These are phyloP conservation scores for Drosophila recens DNA, from an alignment of 2,888 invertebrate species.

Conservation along the genomic window DNA sequence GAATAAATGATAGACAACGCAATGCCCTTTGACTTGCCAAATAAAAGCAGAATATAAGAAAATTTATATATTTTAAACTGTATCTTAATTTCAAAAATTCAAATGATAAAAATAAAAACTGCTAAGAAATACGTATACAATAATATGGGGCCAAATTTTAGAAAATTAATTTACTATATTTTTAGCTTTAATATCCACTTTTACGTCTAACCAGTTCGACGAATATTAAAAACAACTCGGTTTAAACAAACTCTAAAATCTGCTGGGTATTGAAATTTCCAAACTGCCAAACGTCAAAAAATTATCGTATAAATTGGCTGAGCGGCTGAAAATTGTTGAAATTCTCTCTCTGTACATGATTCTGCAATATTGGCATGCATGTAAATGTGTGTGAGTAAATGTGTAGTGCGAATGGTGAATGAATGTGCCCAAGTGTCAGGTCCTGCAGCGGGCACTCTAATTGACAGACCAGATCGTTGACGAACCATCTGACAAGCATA, in stretches of 20 bases:
- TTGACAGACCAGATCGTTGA: conserved; percentile 42
- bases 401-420: conserved; percentile 4
- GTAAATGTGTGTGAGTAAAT: conserved; percentile 5
- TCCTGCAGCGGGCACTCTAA: conserved; percentile 51
- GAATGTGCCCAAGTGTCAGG: conserved; percentile 20
- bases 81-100: not conserved
- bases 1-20: conserved; percentile 23
- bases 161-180: not conserved
- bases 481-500: not conserved
- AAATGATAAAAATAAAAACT: not conserved
- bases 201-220: not conserved
- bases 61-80: not conserved
- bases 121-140: not conserved
- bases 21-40: conserved; percentile 27
- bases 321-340: conserved; percentile 46
- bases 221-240: not conserved
- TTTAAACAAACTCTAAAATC: not conserved
- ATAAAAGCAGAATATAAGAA: not conserved
- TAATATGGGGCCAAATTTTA: too few relatives aligned
- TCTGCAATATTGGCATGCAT: conserved; percentile 57
- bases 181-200: not conserved
- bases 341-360: conserved; percentile 40
- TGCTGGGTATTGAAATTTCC: conserved; percentile 46
- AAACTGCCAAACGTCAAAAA: conserved; percentile 41
- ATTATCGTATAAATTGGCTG: conserved; percentile 41